A percentile compares a stretch with the other conserved stretches of the same genome.
Conservation (phyloP, 2,888 invertebrate species). For the Germaria angustata region DNA sequence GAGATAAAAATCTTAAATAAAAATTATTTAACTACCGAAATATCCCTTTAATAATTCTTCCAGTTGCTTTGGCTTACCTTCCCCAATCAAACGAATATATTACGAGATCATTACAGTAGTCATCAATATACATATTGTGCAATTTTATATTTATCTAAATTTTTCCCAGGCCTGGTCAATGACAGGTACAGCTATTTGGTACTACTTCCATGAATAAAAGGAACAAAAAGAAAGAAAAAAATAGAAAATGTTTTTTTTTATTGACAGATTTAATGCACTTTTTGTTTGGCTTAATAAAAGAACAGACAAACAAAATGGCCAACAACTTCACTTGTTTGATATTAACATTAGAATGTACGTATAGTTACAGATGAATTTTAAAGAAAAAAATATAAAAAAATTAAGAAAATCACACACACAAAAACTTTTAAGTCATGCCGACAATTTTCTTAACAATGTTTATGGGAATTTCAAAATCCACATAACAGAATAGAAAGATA, state of each 20-base stretch:
- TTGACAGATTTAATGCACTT: constrained; percentile 66
- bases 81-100: constrained; percentile 35
- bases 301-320: neutral
- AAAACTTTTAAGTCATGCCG: constrained; percentile 58
- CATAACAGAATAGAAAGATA: constrained; percentile 27
- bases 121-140: constrained; percentile 55
- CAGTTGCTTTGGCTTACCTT: neutral
- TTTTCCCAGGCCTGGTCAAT: constrained; percentile 67
- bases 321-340: constrained; percentile 21
- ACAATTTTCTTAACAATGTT: constrained; percentile 63
- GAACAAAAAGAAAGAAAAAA: neutral
- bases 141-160: constrained; percentile 43
- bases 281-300: constrained; percentile 22
- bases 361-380: constrained; percentile 11
- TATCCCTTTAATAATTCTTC: too few relatives aligned
- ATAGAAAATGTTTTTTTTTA: constrained; percentile 37
- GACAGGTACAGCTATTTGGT: constrained; percentile 68
- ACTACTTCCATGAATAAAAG: constrained; percentile 4
- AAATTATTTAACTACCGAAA: neutral
- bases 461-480: constrained; percentile 58
- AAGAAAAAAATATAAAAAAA: constrained; percentile 10
- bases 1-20: neutral
- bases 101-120: constrained; percentile 34
- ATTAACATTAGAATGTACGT: constrained; percentile 44
- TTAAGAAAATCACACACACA: constrained; percentile 22